phyloP scores from a whole-genome alignment of 1,140 invertebrate species.

The Euwallacea fornicatus region DNA sequence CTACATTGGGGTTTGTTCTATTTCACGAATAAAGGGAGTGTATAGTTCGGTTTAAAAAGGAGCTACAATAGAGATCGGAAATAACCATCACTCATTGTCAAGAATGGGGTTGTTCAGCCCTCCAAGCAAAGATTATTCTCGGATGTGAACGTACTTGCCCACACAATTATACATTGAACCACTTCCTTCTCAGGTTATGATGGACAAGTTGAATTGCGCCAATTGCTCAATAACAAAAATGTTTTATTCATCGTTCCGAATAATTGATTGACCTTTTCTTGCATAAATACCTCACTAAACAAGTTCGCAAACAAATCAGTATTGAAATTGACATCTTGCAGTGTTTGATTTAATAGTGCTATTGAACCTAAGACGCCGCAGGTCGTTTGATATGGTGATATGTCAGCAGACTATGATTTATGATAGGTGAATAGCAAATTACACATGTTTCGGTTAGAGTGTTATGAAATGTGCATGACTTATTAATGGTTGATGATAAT shows the following conservation, averaged over 20 bases:
- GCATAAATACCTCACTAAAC: not conserved
- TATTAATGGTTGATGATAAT: too few species aligned
- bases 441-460: not conserved
- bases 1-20: not conserved
- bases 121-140: not conserved
- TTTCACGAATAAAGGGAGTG: not conserved
- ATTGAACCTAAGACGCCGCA: not conserved
- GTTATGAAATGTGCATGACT: too few species aligned
- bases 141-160: not conserved
- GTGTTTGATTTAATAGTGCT: not conserved
- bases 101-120: not conserved
- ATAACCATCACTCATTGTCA: not conserved
- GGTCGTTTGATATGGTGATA: constrained; percentile 1
- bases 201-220: not conserved
- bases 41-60: not conserved
- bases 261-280: not conserved
- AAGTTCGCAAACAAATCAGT: not conserved
- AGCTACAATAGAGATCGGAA: constrained; percentile 1
- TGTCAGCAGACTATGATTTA: not conserved
- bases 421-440: not conserved
- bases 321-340: not conserved
- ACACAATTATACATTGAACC: not conserved
- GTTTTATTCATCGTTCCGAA: not conserved
- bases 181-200: not conserved
- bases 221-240: not conserved